Conservation (phyloP, 1,140 invertebrate genomes). For the Ceratosolen fusciceps region DNA sequence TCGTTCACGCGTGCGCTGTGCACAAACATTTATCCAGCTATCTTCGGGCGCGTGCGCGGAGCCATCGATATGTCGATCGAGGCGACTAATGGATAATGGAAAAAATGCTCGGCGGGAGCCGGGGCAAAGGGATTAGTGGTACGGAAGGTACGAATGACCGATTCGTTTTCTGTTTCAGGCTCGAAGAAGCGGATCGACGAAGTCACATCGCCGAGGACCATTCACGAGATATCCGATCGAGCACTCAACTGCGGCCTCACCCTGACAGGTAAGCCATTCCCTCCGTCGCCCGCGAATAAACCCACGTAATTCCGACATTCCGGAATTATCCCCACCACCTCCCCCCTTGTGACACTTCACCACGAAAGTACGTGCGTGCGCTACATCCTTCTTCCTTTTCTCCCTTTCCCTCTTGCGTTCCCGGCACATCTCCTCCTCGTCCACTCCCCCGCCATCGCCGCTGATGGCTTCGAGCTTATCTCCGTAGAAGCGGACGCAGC, state of each 20-base stretch:
- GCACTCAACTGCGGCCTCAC: conserved; percentile 66
- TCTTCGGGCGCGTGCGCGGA: too few relatives aligned
- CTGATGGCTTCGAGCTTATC: too few relatives aligned
- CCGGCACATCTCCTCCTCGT: too few relatives aligned
- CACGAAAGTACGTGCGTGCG: too few relatives aligned
- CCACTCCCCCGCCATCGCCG: too few relatives aligned
- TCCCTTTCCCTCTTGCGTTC: too few relatives aligned
- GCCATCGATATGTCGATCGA: background rate
- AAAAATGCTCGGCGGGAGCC: background rate
- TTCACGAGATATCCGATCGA: conserved; percentile 66
- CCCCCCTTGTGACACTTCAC: too few relatives aligned
- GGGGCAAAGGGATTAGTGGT: background rate
- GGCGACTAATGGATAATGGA: background rate
- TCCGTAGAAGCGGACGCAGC: too few relatives aligned
- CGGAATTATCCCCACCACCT: background rate
- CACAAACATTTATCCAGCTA: background rate
- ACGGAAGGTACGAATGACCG: background rate
- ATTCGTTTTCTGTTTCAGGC: conserved; percentile 53
- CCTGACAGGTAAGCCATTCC: conserved; percentile 65
- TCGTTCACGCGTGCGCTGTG: background rate
- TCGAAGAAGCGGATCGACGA: conserved; percentile 66
- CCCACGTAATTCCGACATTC: background rate
- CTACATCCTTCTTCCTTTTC: too few relatives aligned
- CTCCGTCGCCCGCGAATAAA: background rate
- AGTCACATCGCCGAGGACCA: conserved; percentile 63